A percentile compares a stretch with the other conserved stretches of the same genome.
These are phyloP conservation scores for Dasypolia templi DNA, from an alignment of 2,888 invertebrate genomes.

Conservation along the genomic window DNA sequence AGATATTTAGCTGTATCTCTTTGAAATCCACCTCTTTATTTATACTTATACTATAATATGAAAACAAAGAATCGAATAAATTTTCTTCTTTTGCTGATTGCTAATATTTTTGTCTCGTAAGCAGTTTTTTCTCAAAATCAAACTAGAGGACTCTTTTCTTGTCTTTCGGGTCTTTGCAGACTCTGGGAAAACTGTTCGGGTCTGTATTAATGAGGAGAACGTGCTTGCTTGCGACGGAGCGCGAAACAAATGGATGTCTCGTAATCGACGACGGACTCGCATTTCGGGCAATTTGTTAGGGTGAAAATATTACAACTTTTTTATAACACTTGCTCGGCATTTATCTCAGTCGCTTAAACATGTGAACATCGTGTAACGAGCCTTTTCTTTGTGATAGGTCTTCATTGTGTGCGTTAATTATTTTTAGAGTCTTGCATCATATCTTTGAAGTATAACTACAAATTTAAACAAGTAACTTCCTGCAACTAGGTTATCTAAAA, in stretches of 20 bases:
- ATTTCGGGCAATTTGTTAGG: constrained; percentile 76
- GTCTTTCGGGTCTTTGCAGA: constrained; percentile 42
- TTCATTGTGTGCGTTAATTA: not conserved
- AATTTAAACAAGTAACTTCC: not conserved
- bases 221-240: constrained; percentile 75
- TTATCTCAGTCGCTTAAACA: constrained; percentile 47
- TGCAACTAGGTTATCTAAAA: not conserved
- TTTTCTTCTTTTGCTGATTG: constrained; percentile 10
- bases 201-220: constrained; percentile 79
- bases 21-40: constrained; percentile 8
- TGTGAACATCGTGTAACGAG: constrained; percentile 30
- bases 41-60: constrained; percentile 6
- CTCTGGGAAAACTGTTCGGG: constrained; percentile 72
- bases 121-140: constrained; percentile 23
- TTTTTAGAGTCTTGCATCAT: not conserved
- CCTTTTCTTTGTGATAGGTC: not conserved
- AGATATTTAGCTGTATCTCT: constrained; percentile 11
- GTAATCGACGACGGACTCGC: constrained; percentile 80
- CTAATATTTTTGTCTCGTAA: constrained; percentile 33
- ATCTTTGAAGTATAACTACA: not conserved
- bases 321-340: constrained; percentile 63
- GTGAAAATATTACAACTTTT: constrained; percentile 72
- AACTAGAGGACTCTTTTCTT: constrained; percentile 38
- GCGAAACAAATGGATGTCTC: constrained; percentile 80
- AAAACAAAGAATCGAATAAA: constrained; percentile 18